Evolutionary conservation across 2,888 invertebrate genomes (phyloP), one percentile per base, ranked within the genome.

Genomic region (Cephus runcator): DNA sequence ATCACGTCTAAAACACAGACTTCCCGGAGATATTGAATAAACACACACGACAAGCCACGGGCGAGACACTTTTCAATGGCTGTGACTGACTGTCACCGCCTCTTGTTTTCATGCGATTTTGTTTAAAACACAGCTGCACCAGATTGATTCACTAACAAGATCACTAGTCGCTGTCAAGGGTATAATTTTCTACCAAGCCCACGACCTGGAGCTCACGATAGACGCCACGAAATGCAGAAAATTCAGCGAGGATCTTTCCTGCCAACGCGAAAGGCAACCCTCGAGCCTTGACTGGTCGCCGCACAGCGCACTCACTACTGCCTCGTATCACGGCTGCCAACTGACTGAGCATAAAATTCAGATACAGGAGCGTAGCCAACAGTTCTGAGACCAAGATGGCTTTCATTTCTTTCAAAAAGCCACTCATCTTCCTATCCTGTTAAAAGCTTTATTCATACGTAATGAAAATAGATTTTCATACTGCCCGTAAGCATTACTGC

Each of bases 261-360:
- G 79, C 81, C 80, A 82, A 84, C 83, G 86, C 81, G 83, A 86
- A 85, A 85, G 83, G 83, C 88, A 84, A 87, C 84, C 83, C 82
- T 84, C 83, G 85, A 80, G 82, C 79, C 85, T 84, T 85, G 82
- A 86, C 88, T 87, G 85, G 83, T 86, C 81, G 83, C 84, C 84
- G 85, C 85, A 83, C 87, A 85, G 84, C 83, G 84, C 83, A 85
- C 84, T 84, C 81, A 85, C 80, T 79, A 81, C 84, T 84, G 77
- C 34, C 35, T 34, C 69, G 76, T 36, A 31, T 23, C 76, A 87
- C 78, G 83, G 81, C 81, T 87, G 80, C 87, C 87, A 87, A 87
- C 85, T 73, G 81, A 79, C 79, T 56, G 75, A 74, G 82, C 77
- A 77, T 79, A 81, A 85, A 83, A 81, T 85, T 82, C 78, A 68